Evolutionary conservation across 2,888 invertebrate genomes (phyloP), one percentile per base, ranked within the genome.

Genomic region (Lymantria dispar): DNA sequence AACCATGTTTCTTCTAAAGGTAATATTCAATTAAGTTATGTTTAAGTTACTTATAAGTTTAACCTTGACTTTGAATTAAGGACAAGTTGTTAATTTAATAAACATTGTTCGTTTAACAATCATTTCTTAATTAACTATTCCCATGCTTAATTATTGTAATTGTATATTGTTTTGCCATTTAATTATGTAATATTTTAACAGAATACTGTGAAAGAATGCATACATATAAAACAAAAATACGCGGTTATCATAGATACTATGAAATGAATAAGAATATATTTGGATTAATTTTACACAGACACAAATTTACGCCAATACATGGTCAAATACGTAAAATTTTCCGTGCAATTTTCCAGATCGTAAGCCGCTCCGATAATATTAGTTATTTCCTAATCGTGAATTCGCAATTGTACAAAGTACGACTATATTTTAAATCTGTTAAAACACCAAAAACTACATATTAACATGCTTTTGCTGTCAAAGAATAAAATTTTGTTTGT

Each of bases 1-100:
- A 74, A 59, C 64, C 66, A 84, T 83, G 83, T 65, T 68, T 59
- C 39, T 22, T 5, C 3, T 72, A 58, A 80, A 83, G 83, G 83
- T 84, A 82, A 71, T 56, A 54, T 64, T 48, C 39, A 45, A 47
- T 60, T 57, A 58, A 58, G 56, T 61, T 57, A 45, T 48, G 45
- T 48, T 60, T 52, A 52, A 48, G 48, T 46, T 43, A 48, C 61
- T n/a, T 36, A 38, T 40, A 64, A 70, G 63, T 67, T 68, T 57
- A 65, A 61, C 70, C 69, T 72, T 71, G 70, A 71, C 69, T 70
- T 71, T 70, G 70, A 64, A 54, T 50, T 55, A 62, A 73, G 56
- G 58, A 52, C 53, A 54, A 45, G n/a, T 55, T 58, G 41, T 63
- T 48, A 58, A 74, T 65, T 74, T 10, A 63, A 74, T 75, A 75